Evolutionary conservation across 2,797 vertebrate genomes (phyloP), one percentile per base, ranked within the genome.

Genomic region (Melanotaenia parkinsoni): DNA sequence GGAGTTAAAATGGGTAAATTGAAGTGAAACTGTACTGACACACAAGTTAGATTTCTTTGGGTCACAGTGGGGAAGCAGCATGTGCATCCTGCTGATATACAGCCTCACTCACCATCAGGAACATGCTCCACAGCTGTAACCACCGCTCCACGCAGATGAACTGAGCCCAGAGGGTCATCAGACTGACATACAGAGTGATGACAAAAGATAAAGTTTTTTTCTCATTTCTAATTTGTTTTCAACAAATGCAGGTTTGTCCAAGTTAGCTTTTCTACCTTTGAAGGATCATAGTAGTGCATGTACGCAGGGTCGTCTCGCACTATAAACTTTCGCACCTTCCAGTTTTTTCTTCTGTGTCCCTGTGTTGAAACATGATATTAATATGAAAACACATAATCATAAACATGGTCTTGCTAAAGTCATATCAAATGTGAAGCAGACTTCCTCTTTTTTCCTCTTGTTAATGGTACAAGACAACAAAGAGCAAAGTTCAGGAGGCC

Each of bases 261-360:
- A 37, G 28, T 1, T 22, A 11, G 3, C 33, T 4, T 32, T 56
- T 61, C 75, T 86, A 99, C 98, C 94, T 96, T 97, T 30, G 97
- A 92, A 20, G 97, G 97, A 71, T 99, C 97, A 16, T 97, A 98
- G 84, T 99, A 99, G 83, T 99, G 98, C 72, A 99, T 89, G 57
- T 95, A 99, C 0, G 97, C 97, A 13, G 98, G 98, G 76, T 99
- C 96, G 0, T 98, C 96, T 85, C 98, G 94, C 51, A 99, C 93
- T 57, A 97, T 88, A 71, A 99, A 99, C 80, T 98, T 99, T 11
- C 98, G 94, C 72, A 99, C 98, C 92, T 99, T 99, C 98, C 98
- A 99, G 90, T 98, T 99, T 92, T 97, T 99, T 72, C 96, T 95
- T 72, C 94, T 91, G 54, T 99, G 98, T 11, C 98, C 98, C 98